A percentile compares a stretch with the other conserved stretches of the same genome.
Conservation (phyloP, 2,888 invertebrate species). For the Agriotes lineatus region DNA sequence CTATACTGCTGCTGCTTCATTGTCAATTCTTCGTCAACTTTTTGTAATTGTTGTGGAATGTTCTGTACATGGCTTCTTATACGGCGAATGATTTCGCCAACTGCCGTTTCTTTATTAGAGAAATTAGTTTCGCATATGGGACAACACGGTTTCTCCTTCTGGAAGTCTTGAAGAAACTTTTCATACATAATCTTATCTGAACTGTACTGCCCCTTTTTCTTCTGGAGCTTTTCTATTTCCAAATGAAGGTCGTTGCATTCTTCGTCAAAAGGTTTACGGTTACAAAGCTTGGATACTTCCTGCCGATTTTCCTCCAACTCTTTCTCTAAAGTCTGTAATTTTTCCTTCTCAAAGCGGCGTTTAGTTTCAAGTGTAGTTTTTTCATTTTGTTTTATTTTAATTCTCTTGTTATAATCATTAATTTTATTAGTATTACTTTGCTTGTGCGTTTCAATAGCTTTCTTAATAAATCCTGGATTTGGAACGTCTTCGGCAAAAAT, state of each 20-base stretch:
- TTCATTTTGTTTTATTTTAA: slow-evolving; percentile 68
- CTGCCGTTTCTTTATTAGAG: slow-evolving; percentile 65
- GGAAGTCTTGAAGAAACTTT: slow-evolving; percentile 77
- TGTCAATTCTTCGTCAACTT: slow-evolving; percentile 73
- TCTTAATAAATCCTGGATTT: slow-evolving; percentile 70
- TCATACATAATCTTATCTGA: slow-evolving; percentile 79
- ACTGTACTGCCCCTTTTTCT: slow-evolving; percentile 76
- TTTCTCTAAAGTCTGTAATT: slow-evolving; percentile 71
- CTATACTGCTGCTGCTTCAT: slow-evolving; percentile 76
- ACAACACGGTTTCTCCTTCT: slow-evolving; percentile 78
- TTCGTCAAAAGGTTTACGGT: slow-evolving; percentile 73
- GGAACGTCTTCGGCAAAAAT: slow-evolving; percentile 75
- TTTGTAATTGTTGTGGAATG: slow-evolving; percentile 75
- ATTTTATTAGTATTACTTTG: slow-evolving; percentile 69
- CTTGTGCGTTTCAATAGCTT: slow-evolving; percentile 70
- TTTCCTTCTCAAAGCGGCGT: slow-evolving; percentile 72
- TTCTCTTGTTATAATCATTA: slow-evolving; percentile 67
- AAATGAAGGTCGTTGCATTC: slow-evolving; percentile 73
- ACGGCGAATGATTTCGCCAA: slow-evolving; percentile 72
- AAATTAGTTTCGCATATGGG: slow-evolving; percentile 78
- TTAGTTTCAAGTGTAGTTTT: slow-evolving; percentile 74
- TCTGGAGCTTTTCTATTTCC: slow-evolving; percentile 77
- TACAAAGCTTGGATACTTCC: slow-evolving; percentile 65
- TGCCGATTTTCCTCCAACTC: slow-evolving; percentile 67
- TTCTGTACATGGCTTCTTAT: slow-evolving; percentile 76